Evolutionary conservation across 92 coral and sea anemone species (phyloP), one percentile per base, ranked within the genome.

Genomic region (Muricea muricata): DNA sequence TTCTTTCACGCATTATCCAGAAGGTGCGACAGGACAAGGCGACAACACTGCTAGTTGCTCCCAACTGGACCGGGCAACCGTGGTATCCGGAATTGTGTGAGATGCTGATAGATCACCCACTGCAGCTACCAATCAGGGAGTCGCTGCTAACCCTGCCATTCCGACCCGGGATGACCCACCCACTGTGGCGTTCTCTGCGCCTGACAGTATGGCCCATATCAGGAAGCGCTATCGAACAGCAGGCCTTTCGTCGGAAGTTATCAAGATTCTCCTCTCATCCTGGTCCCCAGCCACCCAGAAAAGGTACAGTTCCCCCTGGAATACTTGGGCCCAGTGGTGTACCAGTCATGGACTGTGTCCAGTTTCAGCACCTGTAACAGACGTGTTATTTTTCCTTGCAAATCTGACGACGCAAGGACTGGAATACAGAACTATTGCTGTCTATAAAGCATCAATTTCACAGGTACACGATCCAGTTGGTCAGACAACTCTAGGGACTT

Each of bases 101-200:
- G 35, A 55, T 74, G 74, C 32, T 73, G 57, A 56, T 20, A 20
- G 88, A 75, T 17, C 29, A 34, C 29, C 88, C 73, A 32, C 80
- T 55, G 3, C 83, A n/a, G 57, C 88, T 84, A 10, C 88, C 83
- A 7, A 41, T 32, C 67, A 24, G 40, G 31, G 41, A 67, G 47
- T 50, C 75, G 30, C 87, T 83, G n/a, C 60, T 88, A 87, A 76
- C 32, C 48, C 88, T 88, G n/a, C n/a, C n/a, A n/a, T n/a, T n/a
- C n/a, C n/a, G 7, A 81, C 88, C n/a, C 50, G 76, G 70, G 84
- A 82, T 30, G 26, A 18, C 23, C 18, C 88, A 88, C 20, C 87
- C 91, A 35, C 72, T 76, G 67, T 87, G 89, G 89, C 30, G 25
- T 28, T 76, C 84, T 23, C 89, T 85, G 17, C 56, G 74, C 17